Base-by-base conservation (phyloP, 2,113 vertebrate genomes). In the Prunella fulvescens region DNA sequence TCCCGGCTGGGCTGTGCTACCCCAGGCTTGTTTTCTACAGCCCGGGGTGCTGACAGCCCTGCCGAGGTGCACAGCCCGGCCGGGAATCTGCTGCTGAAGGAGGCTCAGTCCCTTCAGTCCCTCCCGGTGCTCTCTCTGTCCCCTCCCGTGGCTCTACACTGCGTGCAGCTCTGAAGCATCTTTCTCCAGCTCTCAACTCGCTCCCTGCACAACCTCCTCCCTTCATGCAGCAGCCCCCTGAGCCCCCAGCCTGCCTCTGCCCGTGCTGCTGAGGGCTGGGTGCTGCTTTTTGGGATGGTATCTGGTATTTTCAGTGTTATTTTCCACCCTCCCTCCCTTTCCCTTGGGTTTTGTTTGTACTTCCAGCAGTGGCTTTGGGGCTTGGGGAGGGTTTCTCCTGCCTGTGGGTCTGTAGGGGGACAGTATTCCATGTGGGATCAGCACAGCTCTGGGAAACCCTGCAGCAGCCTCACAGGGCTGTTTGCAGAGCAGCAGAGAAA, bases 211-310 rank as follows among this genome's bases (percentile, higher is more conserved):
- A 69, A 3, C 9, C 24, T 48, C 37, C 11, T 53, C 48, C 66
- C 64, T 51, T 20, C 28, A 5, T 0, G 3, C 54, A 70, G 9
- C 48, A 67, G 6, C 37, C n/a, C n/a, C 40, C 16, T 0, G 39
- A 54, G 37, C 20, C 40, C 31, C 64, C 20, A 13, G 0, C 5
- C 50, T 74, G 54, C 26, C 51, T 14, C n/a, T 35, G 64, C 54
- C 26, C 0, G 0, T 1, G 48, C 11, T 77, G 62, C 90, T 44
- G 81, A 39, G 73, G 47, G 66, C 57, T 48, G 48, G 53, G 48
- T 0, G 3, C 76, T 24, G 76, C 29, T 20, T 70, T 72, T 66
- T 50, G 35, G 53, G 66, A 6, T 42, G 58, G 42, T 39, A 42
- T 51, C 62, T 69, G 90, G 15, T 85, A 35, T 85, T 92, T 93